phyloP scores from a whole-genome alignment of 1,140 invertebrate genomes.

The Scaptomyza montana region DNA sequence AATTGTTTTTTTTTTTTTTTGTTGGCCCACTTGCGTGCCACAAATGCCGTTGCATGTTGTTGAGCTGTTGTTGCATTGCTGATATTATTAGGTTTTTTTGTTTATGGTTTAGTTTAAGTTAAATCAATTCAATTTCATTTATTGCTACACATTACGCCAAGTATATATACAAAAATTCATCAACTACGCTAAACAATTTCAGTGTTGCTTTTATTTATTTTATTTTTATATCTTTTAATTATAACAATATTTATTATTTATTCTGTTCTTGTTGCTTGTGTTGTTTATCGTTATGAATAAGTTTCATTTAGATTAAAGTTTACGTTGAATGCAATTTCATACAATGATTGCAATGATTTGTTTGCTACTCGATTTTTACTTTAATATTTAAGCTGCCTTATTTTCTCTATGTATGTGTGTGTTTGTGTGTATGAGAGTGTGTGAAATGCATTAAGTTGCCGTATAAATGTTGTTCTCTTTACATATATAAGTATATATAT shows the following conservation, averaged over 20 bases:
- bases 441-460: conserved; percentile 55
- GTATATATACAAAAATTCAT: conserved; percentile 79
- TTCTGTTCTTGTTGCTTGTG: conserved; percentile 25
- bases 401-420: conserved; percentile 25
- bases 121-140: conserved; percentile 68
- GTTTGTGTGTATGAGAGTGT: conserved; percentile 17
- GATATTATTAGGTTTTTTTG: conserved; percentile 30
- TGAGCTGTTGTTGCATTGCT: conserved; percentile 19
- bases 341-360: conserved; percentile 72
- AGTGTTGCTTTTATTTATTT: conserved; percentile 45
- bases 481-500: conserved; percentile 60
- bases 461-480: conserved; percentile 63
- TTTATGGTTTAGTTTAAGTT: conserved; percentile 37
- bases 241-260: conserved; percentile 74
- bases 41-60: conserved; percentile 30
- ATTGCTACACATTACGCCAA: conserved; percentile 77
- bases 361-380: conserved; percentile 13
- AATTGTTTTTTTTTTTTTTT: conserved; percentile 35
- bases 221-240: conserved; percentile 49
- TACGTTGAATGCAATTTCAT: conserved; percentile 77
- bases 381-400: conserved; percentile 45
- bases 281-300: conserved; percentile 61
- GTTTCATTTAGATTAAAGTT: conserved; percentile 45
- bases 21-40: conserved; percentile 46
- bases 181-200: conserved; percentile 81